Base-by-base conservation (phyloP, 2,888 invertebrate species). In the Drosophila buzzatii region DNA sequence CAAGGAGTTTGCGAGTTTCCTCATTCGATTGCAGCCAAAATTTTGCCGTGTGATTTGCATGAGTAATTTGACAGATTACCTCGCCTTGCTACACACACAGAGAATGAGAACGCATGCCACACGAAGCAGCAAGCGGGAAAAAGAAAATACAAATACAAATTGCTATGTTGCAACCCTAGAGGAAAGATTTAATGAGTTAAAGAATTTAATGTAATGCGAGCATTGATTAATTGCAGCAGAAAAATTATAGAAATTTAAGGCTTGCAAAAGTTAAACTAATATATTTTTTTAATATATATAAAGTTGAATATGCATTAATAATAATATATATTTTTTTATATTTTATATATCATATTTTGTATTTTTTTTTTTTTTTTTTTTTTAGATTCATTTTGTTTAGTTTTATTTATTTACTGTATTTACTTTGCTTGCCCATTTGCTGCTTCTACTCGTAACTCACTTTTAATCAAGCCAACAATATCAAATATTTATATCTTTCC, bases 51-150 rank as follows among this genome's bases (percentile, higher is more conserved):
- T 57, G 85, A 85, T 89, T 89, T 89, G 90, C 89, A 90, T 90
- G 90, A 79, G 78, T 90, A 90, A 90, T 90, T 89, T 89, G 90
- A 90, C 86, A 90, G 90, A 89, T 89, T 90, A 86, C 85, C 73
- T 77, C 52, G 72, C 69, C 65, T 44, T 16, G 75, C 51, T 27
- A 66, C 58, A 65, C 41, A 66, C 55, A 65, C 14, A 64, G 52
- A 27, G 27, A 53, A 58, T 68, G 68, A 68, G 58, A 35, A 20
- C 31, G 42, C 68, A 51, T 37, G 45, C 39, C 59, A 45, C 69
- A 59, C 31, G 16, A 41, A 49, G 35, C 42, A 31, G 14, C 67
- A 47, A 35, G 14, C 39, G 27, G 23, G 20, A 10, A 44, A n/a
- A 47, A 12, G 16, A 16, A 16, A 44, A 42, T 12, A n/a, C 37